Conservation (phyloP, 2,113 vertebrate genomes). For the Opisthocomus hoazin region DNA sequence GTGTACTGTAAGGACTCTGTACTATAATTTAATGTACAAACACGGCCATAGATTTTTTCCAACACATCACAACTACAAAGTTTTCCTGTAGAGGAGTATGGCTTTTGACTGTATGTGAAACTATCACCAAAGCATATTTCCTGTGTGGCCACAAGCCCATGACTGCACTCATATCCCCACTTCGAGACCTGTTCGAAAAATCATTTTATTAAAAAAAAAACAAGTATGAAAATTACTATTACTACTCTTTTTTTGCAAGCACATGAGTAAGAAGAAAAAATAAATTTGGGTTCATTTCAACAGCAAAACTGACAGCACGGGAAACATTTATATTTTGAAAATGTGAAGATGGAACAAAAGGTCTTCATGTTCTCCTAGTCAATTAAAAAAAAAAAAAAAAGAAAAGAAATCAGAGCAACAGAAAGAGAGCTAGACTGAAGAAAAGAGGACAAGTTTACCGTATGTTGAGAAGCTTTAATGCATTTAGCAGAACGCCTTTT, state of each 20-base stretch:
- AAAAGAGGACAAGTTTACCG: slow-evolving; percentile 70
- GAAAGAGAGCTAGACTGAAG: not conserved
- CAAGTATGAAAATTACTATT: not conserved
- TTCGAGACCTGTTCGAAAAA: not conserved
- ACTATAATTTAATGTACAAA: not conserved
- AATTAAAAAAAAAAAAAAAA: not conserved
- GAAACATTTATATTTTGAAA: not conserved
- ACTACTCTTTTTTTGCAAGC: not conserved
- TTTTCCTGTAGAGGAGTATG: not conserved
- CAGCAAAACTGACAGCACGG: not conserved
- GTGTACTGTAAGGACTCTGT: not conserved
- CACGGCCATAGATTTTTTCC: not conserved
- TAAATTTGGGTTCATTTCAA: not conserved
- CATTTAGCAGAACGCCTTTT: slow-evolving; percentile 91
- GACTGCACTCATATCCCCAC: not conserved
- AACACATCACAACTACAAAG: not conserved
- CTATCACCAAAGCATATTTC: not conserved
- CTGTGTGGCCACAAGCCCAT: not conserved
- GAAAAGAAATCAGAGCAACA: not conserved
- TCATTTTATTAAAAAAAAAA: not conserved
- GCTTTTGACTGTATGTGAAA: not conserved
- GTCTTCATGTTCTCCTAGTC: not conserved
- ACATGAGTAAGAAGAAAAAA: not conserved
- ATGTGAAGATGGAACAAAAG: not conserved
- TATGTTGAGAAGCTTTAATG: slow-evolving; percentile 92